Base-by-base conservation (phyloP, 2,888 invertebrate species). In the Drosophila stalkeri region DNA sequence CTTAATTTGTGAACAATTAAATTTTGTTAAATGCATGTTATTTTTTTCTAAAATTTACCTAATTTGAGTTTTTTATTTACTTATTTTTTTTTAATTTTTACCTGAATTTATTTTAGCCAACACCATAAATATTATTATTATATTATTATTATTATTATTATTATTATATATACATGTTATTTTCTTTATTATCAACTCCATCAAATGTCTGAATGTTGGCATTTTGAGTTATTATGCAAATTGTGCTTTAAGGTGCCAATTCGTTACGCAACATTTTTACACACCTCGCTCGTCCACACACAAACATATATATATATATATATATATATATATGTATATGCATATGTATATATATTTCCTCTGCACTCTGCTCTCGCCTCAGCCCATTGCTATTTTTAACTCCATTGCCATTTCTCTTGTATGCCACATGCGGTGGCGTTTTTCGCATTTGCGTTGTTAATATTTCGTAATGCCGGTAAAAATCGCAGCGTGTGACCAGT, bases 391-490 rank as follows among this genome's bases (percentile, higher is more conserved):
- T 75, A 60, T 79, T 75, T 78, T 79, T 54, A 72, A 75, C 77
- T 75, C 68, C 65, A 78, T 78, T 75, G 75, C 59, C 79, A 65
- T 72, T 75, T 54, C 69, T 68, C 66, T 57, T 71, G 70, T 39
- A 46, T 77, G 77, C 80, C 78, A 78, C 78, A 75, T 76, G 78
- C 76, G 75, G 78, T 62, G 75, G 64, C 64, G 64, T 61, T 76
- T 75, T 72, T 71, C 39, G 66, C 68, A 77, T 83, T 83, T 77
- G 74, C 69, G 75, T 69, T 88, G 88, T 88, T 86, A 83, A 86
- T 86, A 88, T 88, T 86, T 83, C 77, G 88, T 81, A 81, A 80
- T 83, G 80, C 81, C 88, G 85, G 86, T 86, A 86, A 86, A 87
- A 88, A 86, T 88, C 85, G 66, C 85, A 86, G 85, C 85, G 55